A percentile compares a stretch with the other conserved stretches of the same genome.
Conservation (phyloP, 2,113 vertebrate species). For the Seriola dumerili region DNA sequence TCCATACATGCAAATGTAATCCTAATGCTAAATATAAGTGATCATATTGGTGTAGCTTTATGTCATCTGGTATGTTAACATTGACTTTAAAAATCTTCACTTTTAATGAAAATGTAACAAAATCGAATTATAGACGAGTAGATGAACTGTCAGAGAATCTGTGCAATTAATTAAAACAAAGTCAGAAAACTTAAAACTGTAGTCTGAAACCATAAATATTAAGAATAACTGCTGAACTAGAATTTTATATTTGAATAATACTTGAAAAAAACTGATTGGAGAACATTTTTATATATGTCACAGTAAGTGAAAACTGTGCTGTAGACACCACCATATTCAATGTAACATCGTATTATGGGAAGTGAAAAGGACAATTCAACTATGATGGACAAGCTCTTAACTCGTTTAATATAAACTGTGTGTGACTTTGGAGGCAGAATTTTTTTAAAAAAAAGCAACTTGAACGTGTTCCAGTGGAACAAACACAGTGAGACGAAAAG, state of each 20-base stretch:
- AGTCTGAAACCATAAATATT: too few species aligned
- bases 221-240: neutral
- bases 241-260: neutral
- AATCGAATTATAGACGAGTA: neutral
- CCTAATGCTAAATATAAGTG: conserved; percentile 27
- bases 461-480: neutral
- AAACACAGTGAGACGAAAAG: neutral
- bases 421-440: neutral
- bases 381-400: neutral
- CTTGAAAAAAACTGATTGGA: neutral
- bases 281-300: neutral
- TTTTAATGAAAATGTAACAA: neutral
- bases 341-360: neutral
- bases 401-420: neutral
- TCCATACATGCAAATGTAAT: conserved; percentile 53
- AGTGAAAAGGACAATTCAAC: neutral
- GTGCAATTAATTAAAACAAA: conserved; percentile 16
- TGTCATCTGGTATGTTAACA: conserved; percentile 14
- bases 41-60: conserved; percentile 1
- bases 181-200: neutral
- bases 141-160: neutral
- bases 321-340: neutral
- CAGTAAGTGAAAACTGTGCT: neutral
- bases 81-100: neutral
- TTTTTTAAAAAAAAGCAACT: neutral